Percentiles rank a stretch among this genome's conserved stretches.
Conservation (phyloP, 2,888 invertebrate species). For the Pachliopta kotzebuea region DNA sequence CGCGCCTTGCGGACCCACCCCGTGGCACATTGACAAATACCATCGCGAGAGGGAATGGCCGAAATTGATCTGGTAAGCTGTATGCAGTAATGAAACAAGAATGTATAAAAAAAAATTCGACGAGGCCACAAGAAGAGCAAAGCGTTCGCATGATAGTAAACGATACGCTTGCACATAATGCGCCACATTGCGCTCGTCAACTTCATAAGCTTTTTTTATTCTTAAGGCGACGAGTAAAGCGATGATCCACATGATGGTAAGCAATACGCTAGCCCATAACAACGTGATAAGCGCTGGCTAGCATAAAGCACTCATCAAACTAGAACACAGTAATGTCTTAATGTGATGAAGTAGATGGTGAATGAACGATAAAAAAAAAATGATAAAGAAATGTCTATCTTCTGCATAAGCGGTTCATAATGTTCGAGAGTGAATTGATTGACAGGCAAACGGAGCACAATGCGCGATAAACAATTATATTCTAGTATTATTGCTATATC, state of each 20-base stretch:
- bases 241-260: too few species aligned
- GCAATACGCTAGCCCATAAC: too few species aligned
- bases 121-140: too few species aligned
- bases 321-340: too few species aligned
- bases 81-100: constrained; percentile 12
- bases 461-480: constrained; percentile 68
- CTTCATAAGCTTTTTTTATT: too few species aligned
- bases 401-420: constrained; percentile 63
- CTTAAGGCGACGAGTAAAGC: too few species aligned
- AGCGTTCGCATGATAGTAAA: too few species aligned
- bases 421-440: constrained; percentile 70
- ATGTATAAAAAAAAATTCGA: background rate
- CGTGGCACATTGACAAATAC: constrained; percentile 61
- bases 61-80: constrained; percentile 15
- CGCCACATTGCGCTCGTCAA: too few species aligned
- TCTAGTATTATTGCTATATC: constrained; percentile 65
- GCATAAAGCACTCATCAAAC: too few species aligned
- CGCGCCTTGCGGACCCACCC: constrained; percentile 54
- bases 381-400: constrained; percentile 33
- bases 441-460: constrained; percentile 67
- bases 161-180: too few species aligned
- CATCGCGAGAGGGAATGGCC: constrained; percentile 31
- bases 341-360: too few species aligned
- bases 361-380: background rate
- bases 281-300: too few species aligned